These are phyloP conservation scores for Gnathonemus longibarbis DNA, from an alignment of 2,113 vertebrate species.

Conservation along the genomic window DNA sequence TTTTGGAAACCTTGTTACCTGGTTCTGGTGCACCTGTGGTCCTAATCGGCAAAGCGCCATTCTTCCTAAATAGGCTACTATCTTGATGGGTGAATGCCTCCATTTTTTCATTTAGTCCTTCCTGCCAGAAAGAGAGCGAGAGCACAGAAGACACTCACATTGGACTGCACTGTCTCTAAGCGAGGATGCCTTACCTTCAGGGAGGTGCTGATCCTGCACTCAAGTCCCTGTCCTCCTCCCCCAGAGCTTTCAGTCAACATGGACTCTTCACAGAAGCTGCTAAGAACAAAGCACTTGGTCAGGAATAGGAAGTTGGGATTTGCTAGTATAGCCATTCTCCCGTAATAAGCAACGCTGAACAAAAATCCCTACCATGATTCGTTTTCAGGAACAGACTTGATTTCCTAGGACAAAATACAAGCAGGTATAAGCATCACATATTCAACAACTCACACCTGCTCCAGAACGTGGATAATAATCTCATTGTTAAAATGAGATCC, in stretches of 20 bases:
- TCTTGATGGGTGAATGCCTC: not conserved
- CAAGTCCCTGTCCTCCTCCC: not conserved
- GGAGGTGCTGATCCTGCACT: not conserved
- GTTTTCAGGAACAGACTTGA: not conserved
- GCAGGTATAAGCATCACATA: not conserved
- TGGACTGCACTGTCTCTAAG: not conserved
- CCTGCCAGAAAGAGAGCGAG: not conserved
- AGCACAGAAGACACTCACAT: not conserved
- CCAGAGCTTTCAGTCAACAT: not conserved
- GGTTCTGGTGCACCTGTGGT: not conserved
- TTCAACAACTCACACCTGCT: not conserved
- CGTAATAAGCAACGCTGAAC: not conserved
- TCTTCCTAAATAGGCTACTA: not conserved
- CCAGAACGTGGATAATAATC: not conserved
- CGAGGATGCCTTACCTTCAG: not conserved
- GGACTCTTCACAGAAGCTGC: not conserved
- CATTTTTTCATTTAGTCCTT: not conserved
- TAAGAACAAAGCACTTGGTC: not conserved
- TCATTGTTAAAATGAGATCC: not conserved
- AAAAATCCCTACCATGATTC: not conserved
- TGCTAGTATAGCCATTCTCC: not conserved
- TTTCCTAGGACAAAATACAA: not conserved
- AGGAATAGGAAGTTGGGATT: not conserved
- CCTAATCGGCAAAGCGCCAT: not conserved
- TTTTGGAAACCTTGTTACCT: not conserved